Percentiles rank a stretch among this genome's conserved stretches.
phyloP scores from a whole-genome alignment of 2,113 vertebrate genomes.

The Eudyptes chrysolophus region DNA sequence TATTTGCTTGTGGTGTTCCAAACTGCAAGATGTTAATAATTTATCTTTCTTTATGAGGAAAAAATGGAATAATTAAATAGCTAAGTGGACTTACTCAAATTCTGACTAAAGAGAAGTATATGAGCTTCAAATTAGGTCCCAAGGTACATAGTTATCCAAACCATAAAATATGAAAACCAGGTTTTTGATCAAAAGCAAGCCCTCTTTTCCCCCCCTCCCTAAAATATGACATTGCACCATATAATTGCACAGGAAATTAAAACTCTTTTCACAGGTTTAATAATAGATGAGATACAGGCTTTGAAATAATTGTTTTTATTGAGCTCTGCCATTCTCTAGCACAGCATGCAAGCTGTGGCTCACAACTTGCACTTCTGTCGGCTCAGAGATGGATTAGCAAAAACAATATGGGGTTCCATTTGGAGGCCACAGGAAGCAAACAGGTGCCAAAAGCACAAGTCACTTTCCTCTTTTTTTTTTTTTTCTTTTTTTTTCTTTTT shows the following conservation, averaged over 20 bases:
- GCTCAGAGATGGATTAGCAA: constrained; percentile 55
- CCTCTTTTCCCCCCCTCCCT: background rate
- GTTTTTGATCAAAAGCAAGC: constrained; percentile 69
- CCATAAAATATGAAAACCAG: constrained; percentile 62
- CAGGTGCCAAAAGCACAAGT: constrained; percentile 38
- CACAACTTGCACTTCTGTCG: constrained; percentile 54
- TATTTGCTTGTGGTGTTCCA: background rate
- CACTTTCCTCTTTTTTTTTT: background rate
- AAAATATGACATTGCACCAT: constrained; percentile 69
- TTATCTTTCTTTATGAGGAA: constrained; percentile 37
- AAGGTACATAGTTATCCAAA: constrained; percentile 39
- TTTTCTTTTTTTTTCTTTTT: background rate
- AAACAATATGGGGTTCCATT: constrained; percentile 36
- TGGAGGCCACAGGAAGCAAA: constrained; percentile 48
- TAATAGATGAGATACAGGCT: constrained; percentile 78
- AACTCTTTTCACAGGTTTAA: constrained; percentile 79
- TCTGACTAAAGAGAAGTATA: constrained; percentile 17
- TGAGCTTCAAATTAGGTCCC: constrained; percentile 51
- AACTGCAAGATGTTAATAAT: constrained; percentile 45
- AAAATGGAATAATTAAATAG: constrained; percentile 64
- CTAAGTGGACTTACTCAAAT: constrained; percentile 56
- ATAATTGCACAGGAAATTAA: constrained; percentile 83
- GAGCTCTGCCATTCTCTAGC: constrained; percentile 67
- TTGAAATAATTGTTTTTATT: constrained; percentile 80
- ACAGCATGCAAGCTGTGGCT: constrained; percentile 60